phyloP scores from a whole-genome alignment of 2,113 vertebrate genomes.

The Hippocampus barbouri region DNA sequence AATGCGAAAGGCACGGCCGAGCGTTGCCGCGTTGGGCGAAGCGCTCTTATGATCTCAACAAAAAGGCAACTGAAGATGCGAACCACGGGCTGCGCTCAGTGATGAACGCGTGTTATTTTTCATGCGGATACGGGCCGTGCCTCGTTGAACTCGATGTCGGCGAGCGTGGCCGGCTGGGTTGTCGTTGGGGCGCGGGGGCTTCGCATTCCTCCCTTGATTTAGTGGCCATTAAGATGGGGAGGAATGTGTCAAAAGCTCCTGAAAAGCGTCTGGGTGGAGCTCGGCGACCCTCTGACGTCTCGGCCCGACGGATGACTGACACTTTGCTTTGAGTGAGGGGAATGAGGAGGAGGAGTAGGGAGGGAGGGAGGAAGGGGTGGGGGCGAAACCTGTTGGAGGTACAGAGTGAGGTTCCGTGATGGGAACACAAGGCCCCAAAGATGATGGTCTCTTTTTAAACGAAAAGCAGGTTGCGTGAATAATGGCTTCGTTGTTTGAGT shows the following conservation, averaged over 20 bases:
- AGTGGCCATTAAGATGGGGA: constrained; percentile 70
- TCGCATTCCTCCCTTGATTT: constrained; percentile 74
- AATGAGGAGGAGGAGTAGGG: constrained; percentile 17
- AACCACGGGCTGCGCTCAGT: not conserved
- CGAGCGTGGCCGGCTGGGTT: constrained; percentile 24
- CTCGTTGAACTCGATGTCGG: constrained; percentile 33
- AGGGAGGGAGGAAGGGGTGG: not conserved
- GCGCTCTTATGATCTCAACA: not conserved
- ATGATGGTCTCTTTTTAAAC: too few species aligned
- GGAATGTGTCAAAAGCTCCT: constrained; percentile 70
- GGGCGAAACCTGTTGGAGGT: not conserved
- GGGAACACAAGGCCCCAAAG: not conserved
- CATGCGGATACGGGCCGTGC: not conserved
- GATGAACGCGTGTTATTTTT: not conserved
- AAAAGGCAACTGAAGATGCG: too few species aligned
- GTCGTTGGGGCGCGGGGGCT: constrained; percentile 27
- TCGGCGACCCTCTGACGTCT: constrained; percentile 34
- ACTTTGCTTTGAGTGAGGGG: constrained; percentile 44
- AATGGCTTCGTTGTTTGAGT: too few species aligned
- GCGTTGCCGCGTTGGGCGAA: constrained; percentile 40
- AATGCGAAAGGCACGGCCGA: constrained; percentile 30
- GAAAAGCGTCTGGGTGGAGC: constrained; percentile 51
- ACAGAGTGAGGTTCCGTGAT: not conserved
- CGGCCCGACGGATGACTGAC: constrained; percentile 58
- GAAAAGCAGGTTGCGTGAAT: too few species aligned